Percentiles rank a stretch among this genome's conserved stretches.
phyloP scores from a whole-genome alignment of 1,140 invertebrate genomes.

The Ericerus pela region DNA sequence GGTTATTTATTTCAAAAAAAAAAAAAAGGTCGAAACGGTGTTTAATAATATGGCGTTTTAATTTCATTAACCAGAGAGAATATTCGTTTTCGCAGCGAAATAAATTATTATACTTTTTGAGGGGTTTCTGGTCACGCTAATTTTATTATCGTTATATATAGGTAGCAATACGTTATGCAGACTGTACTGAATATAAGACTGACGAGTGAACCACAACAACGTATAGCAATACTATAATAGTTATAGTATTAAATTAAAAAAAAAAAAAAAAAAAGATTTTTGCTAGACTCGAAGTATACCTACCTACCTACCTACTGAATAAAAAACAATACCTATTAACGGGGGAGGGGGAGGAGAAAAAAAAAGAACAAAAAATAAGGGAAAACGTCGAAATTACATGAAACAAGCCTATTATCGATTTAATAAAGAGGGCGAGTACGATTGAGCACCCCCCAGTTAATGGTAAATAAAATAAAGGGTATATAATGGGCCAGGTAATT shows the following conservation, averaged over 20 bases:
- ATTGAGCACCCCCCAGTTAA: not conserved
- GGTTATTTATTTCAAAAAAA: too few relatives aligned
- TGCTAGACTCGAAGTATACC: not conserved
- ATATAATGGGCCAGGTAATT: not conserved
- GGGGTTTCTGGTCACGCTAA: slow-evolving; percentile 10
- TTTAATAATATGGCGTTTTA: slow-evolving; percentile 11
- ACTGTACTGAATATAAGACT: too few relatives aligned
- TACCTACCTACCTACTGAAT: too few relatives aligned
- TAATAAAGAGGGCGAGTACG: not conserved
- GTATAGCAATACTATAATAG: not conserved
- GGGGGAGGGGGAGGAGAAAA: too few relatives aligned
- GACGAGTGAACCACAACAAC: too few relatives aligned
- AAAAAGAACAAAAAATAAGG: too few relatives aligned
- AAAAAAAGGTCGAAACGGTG: too few relatives aligned
- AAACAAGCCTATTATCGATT: slow-evolving; percentile 7
- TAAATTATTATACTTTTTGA: slow-evolving; percentile 10
- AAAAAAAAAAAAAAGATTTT: slow-evolving; percentile 6
- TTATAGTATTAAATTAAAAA: too few relatives aligned
- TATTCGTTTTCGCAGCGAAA: not conserved
- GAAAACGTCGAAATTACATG: too few relatives aligned
- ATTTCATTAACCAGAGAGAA: slow-evolving; percentile 4
- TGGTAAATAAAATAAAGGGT: slow-evolving; percentile 3
- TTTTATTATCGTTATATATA: slow-evolving; percentile 9
- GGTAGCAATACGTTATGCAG: too few relatives aligned
- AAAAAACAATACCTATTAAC: too few relatives aligned